Base-by-base conservation (phyloP, 2,888 invertebrate species). In the Callyntrura sp. region DNA sequence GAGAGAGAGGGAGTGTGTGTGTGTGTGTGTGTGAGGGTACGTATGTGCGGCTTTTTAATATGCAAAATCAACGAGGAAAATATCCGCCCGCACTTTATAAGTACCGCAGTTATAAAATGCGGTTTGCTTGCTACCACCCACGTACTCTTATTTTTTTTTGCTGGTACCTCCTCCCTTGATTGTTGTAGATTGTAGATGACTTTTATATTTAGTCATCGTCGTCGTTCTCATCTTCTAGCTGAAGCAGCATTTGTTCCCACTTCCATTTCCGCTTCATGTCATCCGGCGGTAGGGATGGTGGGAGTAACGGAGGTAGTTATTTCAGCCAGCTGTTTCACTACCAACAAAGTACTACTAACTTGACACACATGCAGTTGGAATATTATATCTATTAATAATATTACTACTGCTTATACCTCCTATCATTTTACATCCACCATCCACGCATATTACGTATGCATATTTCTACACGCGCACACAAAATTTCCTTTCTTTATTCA, bases 251-350 rank as follows among this genome's bases (percentile, higher is more conserved):
- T 83, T 89, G 89, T 89, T 89, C 68, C 84, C 89, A 89, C 84
- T 89, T 83, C 88, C 83, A 88, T 88, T 88, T 89, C 89, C 89
- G 84, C 89, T 89, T 79, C 89, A 84, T 84, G 89, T 89, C 89
- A 89, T 84, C 89, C 89, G 65, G 68, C 68, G 79, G 82, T 57
- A 73, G 28, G 35, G 35, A 6, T 35, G 35, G 65, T 65, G 23
- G 65, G 25, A 25, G 28, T 35, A 35, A 6, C 2, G 35, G 35
- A 35, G 35, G 35, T 6, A 35, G 35, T 35, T 35, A 35, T 73
- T 73, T 5, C 12, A 43, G 84, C 78, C 89, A 89, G 89, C 89
- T 89, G 89, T 68, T 73, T 73, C 73, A 45, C 45, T 20, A 45
- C 73, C 70, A 48, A 23, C 1, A n/a, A 62, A 0, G 1, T 9